Base-by-base conservation (phyloP, 1,140 invertebrate species). In the Cydia pomonella region DNA sequence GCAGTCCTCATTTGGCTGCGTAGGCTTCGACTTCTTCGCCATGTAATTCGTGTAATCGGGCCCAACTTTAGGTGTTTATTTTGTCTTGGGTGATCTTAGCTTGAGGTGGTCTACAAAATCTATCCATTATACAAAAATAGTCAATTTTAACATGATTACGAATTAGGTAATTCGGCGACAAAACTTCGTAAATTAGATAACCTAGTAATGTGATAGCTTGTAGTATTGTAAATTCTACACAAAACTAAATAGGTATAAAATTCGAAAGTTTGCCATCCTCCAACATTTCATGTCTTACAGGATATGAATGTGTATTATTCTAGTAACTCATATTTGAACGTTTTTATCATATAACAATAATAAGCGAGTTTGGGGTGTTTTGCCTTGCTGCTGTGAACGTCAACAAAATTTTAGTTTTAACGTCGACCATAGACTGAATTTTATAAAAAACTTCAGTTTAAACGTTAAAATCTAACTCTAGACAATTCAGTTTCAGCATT, bases 91-190 rank as follows among this genome's bases (percentile, higher is more conserved):
- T 47, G 16, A 47, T 47, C 44, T 47, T 16, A 3, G 44, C 44
- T n/a, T n/a, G 44, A 47, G 44, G 44, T 53, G 50, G 50, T 53
- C 50, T 53, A 53, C 7, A 64, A 66, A 66, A 66, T n/a, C 63
- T 66, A 66, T 66, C 7, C 63, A 33, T 66, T 33, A 69, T 69
- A 33, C n/a, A 33, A 38, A 69, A 33, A 64, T 64, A 53, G 21
- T 69, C 29, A n/a, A 18, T 59, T 59, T 53, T 18, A 33, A 69
- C 64, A 69, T 69, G 64, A 69, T 69, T 69, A 10, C 12, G 13
- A 18, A 69, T 69, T 69, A 33, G n/a, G 13, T n/a, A 69, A 69
- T 38, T 41, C 27, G 29, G 29, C 25, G 63, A 29, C 33, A 21
- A 23, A 33, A 69, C n/a, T 38, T 69, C n/a, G 23, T 18, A 33